Conservation (phyloP, 2,888 invertebrate genomes). For the Drosophila infuscata region DNA sequence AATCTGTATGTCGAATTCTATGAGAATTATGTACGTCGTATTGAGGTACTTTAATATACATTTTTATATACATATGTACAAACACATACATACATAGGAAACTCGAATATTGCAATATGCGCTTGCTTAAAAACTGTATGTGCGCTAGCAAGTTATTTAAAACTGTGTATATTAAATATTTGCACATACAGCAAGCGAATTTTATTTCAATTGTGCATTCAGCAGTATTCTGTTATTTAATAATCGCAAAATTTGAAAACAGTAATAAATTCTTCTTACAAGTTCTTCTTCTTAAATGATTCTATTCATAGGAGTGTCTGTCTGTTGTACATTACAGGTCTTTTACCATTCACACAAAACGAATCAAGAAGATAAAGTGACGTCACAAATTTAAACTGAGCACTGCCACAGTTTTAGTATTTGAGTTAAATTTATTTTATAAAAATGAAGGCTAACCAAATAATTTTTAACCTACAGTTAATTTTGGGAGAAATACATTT, state of each 20-base stretch:
- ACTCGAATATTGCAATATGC: constrained; percentile 27
- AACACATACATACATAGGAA: constrained; percentile 18
- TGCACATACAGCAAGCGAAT: constrained; percentile 13
- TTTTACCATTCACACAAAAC: constrained; percentile 42
- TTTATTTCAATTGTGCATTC: neutral
- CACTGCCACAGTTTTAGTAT: neutral
- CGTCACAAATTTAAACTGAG: constrained; percentile 18
- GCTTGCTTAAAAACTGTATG: constrained; percentile 3
- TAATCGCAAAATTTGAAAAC: constrained; percentile 44
- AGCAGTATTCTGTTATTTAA: constrained; percentile 33
- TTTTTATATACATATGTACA: constrained; percentile 26
- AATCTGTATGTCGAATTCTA: constrained; percentile 33
- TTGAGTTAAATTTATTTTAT: neutral
- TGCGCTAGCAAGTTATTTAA: neutral
- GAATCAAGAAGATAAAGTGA: neutral
- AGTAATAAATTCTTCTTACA: constrained; percentile 50
- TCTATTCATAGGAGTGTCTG: constrained; percentile 57
- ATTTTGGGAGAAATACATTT: neutral
- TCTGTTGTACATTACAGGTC: constrained; percentile 25
- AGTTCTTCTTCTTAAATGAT: constrained; percentile 42
- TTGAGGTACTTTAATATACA: constrained; percentile 36
- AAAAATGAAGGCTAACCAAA: neutral
- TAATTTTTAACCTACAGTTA: neutral
- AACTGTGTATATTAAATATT: constrained; percentile 14
- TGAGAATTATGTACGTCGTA: constrained; percentile 24